phyloP scores from a whole-genome alignment of 2,797 vertebrate species.

The Sylvilagus floridanus region DNA sequence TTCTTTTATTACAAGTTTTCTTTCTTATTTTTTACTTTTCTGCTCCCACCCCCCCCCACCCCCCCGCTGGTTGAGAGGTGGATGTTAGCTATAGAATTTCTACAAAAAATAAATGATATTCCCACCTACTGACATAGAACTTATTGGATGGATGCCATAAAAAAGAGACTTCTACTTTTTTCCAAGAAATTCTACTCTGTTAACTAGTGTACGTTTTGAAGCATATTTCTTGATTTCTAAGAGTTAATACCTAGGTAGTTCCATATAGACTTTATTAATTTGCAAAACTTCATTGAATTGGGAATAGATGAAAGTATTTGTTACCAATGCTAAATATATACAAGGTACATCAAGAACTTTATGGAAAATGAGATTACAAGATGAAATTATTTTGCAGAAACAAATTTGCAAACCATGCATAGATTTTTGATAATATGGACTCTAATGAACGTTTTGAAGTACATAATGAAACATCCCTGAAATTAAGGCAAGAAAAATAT shows the following conservation, averaged over 20 bases:
- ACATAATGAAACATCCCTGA: neutral
- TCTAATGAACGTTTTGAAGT: too few species aligned
- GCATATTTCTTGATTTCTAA: neutral
- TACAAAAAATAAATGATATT: neutral
- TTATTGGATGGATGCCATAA: neutral
- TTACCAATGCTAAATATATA: too few species aligned
- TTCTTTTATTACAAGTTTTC: neutral
- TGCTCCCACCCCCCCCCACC: neutral
- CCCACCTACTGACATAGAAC: neutral
- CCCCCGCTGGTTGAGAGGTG: neutral
- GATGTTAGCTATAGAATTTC: constrained; percentile 8
- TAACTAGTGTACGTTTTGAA: neutral
- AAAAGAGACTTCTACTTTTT: neutral
- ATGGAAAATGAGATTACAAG: too few species aligned
- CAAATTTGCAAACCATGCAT: too few species aligned
- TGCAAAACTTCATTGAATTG: neutral
- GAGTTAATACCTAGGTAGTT: neutral
- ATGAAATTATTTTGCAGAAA: too few species aligned
- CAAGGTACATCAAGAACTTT: too few species aligned
- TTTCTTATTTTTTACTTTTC: neutral
- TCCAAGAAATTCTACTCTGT: neutral
- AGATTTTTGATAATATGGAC: too few species aligned
- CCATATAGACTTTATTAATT: neutral
- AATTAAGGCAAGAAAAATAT: neutral
- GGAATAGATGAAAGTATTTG: neutral